These are phyloP conservation scores for Lagenorhynchus albirostris DNA, from an alignment of 2,113 vertebrate genomes.

Conservation along the genomic window DNA sequence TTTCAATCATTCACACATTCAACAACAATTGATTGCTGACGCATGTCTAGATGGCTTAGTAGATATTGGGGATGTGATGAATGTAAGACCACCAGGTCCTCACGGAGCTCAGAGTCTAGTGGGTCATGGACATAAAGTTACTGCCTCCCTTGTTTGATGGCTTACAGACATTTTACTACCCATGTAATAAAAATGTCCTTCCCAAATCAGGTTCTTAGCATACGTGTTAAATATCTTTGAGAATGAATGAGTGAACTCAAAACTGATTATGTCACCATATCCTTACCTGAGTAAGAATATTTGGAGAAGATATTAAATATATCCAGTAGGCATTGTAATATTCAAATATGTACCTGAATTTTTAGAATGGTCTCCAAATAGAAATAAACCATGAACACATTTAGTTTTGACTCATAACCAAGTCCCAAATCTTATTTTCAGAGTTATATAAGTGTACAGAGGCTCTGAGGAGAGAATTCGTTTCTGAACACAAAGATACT, in stretches of 20 bases:
- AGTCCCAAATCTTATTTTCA: neutral
- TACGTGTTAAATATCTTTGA: neutral
- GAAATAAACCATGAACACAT: neutral
- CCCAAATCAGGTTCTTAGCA: neutral
- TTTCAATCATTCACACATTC: neutral
- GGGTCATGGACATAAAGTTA: rapidly evolving
- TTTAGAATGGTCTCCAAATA: neutral
- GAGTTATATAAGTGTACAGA: neutral
- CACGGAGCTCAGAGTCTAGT: rapidly evolving
- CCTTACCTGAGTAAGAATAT: neutral
- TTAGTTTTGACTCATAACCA: neutral
- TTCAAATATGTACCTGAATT: neutral
- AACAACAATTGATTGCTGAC: neutral
- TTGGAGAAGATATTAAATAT: neutral
- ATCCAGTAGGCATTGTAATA: no score
- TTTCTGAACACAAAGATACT: neutral
- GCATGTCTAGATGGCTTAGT: neutral
- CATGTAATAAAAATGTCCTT: neutral
- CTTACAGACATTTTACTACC: neutral
- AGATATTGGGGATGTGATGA: rapidly evolving
- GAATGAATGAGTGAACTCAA: neutral
- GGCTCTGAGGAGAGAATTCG: neutral
- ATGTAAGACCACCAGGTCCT: rapidly evolving
- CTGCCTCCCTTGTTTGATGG: no score
- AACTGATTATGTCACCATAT: no score